Percentiles rank a stretch among this genome's conserved stretches.
phyloP scores from a whole-genome alignment of 2,113 vertebrate genomes.

The Helogale parvula region DNA sequence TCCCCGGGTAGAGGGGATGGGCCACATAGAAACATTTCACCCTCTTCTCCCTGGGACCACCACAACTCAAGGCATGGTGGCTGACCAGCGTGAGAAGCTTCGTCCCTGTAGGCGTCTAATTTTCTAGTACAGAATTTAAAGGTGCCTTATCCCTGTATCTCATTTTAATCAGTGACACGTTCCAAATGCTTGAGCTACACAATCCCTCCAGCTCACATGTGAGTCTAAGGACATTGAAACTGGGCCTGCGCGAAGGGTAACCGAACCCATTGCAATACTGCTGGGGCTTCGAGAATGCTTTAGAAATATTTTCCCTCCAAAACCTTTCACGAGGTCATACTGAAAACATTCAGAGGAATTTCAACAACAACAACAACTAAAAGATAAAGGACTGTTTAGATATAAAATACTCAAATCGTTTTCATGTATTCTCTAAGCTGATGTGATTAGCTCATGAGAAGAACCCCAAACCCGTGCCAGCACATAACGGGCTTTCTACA shows the following conservation, averaged over 20 bases:
- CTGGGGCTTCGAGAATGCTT: not conserved
- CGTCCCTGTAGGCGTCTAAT: not conserved
- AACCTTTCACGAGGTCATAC: not conserved
- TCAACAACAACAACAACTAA: not conserved
- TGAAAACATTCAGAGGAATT: conserved; percentile 37
- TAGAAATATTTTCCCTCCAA: conserved; percentile 8
- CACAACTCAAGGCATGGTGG: not conserved
- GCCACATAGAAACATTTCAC: not conserved
- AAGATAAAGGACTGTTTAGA: conserved; percentile 51
- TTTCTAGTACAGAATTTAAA: not conserved
- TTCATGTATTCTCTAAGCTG: conserved; percentile 64
- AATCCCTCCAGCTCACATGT: not conserved
- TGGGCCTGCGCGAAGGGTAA: too few relatives aligned
- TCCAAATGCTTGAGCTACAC: not conserved
- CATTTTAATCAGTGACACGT: not conserved
- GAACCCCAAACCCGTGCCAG: conserved; percentile 70
- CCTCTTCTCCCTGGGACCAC: not conserved
- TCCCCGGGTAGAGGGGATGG: not conserved
- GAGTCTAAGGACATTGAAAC: not conserved
- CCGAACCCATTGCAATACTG: not conserved
- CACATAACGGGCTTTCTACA: conserved; percentile 75
- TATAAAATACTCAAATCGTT: conserved; percentile 65
- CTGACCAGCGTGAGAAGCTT: not conserved
- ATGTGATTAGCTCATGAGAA: conserved; percentile 78
- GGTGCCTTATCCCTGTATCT: not conserved